phyloP scores from a whole-genome alignment of 2,797 vertebrate genomes.

The Gadopsis bispinosus region DNA sequence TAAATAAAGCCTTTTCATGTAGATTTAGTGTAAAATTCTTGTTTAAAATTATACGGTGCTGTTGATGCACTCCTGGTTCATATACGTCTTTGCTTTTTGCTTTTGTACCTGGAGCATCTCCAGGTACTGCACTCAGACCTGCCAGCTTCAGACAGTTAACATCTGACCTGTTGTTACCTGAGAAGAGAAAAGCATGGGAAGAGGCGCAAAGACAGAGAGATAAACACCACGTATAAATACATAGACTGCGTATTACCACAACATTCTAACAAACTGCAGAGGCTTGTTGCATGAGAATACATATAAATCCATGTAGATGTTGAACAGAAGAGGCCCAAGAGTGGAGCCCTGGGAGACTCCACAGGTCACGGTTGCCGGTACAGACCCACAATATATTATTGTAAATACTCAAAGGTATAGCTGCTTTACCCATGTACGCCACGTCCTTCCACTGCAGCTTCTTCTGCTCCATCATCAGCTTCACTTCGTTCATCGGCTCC shows the following conservation, averaged over 20 bases:
- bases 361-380: background rate
- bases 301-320: background rate
- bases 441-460: slow-evolving; percentile 90
- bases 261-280: background rate
- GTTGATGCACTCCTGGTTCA: slow-evolving; percentile 63
- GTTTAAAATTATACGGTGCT: background rate
- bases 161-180: slow-evolving; percentile 89
- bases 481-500: slow-evolving; percentile 80
- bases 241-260: no score
- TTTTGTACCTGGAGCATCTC: slow-evolving; percentile 86
- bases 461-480: slow-evolving; percentile 76
- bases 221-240: no score
- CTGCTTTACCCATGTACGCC: slow-evolving; percentile 89
- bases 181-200: background rate
- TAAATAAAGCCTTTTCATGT: background rate
- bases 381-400: background rate
- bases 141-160: slow-evolving; percentile 88
- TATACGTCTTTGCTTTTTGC: slow-evolving; percentile 84
- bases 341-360: background rate
- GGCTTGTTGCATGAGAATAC: no score
- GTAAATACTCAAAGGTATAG: background rate
- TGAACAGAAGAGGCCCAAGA: background rate
- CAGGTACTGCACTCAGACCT: slow-evolving; percentile 88
- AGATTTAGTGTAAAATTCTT: background rate
- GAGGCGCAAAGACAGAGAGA: background rate